Base-by-base conservation (phyloP, 2,888 invertebrate genomes). In the Amphipyra berbera region DNA sequence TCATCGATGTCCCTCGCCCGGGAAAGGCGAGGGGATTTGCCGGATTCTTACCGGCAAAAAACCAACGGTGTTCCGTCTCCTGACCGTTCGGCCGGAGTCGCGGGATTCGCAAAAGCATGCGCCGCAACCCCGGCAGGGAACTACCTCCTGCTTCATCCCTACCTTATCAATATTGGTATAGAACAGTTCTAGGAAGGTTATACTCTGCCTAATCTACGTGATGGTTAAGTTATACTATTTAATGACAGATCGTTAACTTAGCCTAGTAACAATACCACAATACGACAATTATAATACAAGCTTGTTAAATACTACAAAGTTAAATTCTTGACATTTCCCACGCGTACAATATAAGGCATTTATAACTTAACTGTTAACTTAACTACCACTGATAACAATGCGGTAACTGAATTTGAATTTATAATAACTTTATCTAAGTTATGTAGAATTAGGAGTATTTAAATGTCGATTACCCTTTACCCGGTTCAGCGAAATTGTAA, bases 281-380 rank as follows among this genome's bases (percentile, higher is more conserved):
- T 15, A 15, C 9, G 14, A 52, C 13, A 47, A 57, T 67, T 44
- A 48, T 37, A 45, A 52, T 40, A 57, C 15, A 69, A n/a, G 33
- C 52, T 62, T 54, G 56, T 61, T 45, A n/a, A 41, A 21, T 53
- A 46, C 21, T 40, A 61, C 44, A 46, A 59, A 65, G 58, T 71
- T 49, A 57, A 65, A 71, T 71, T 67, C 61, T 67, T 76, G 78
- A 64, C 61, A 78, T 78, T 78, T 78, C 77, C 73, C 77, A 78
- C 76, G 77, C 61, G 42, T 55, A 59, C 41, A 57, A 45, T 45
- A 41, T 60, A 55, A 73, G 30, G 57, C 73, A 61, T 72, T 73
- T 74, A 65, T 76, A 71, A 70, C 53, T 68, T 65, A 71, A 56
- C 65, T 58, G 55, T 71, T 74, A 61, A 63, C 35, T 37, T 66